These are phyloP conservation scores for Threskiornis aethiopicus DNA, from an alignment of 2,797 vertebrate genomes.

Conservation along the genomic window DNA sequence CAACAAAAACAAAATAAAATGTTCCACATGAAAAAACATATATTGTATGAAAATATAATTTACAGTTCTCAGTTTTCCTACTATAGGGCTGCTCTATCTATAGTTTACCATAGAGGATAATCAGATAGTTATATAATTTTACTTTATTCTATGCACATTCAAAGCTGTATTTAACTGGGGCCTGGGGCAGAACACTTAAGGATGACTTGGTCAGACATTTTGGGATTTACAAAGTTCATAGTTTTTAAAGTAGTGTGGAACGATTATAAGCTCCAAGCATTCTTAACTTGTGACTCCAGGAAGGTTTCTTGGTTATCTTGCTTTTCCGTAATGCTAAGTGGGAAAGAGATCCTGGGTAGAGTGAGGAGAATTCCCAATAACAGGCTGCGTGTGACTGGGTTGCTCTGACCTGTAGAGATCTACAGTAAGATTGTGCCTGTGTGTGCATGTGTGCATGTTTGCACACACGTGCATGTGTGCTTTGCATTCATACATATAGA, in stretches of 20 bases:
- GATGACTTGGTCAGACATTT: neutral
- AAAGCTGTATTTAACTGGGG: neutral
- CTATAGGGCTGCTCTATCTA: neutral
- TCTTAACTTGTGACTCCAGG: neutral
- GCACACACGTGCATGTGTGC: neutral
- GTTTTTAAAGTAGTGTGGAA: neutral
- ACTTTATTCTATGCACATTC: neutral
- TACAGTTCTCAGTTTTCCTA: neutral
- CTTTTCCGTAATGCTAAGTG: neutral
- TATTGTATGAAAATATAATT: neutral
- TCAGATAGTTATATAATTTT: neutral
- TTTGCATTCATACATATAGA: neutral
- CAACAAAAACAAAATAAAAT: neutral
- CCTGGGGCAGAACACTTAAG: neutral
- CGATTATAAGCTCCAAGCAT: neutral
- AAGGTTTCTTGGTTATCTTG: neutral
- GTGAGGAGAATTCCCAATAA: neutral
- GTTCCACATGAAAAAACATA: neutral
- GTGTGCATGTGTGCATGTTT: neutral
- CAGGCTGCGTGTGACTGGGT: neutral
- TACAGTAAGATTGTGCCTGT: neutral
- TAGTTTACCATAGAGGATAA: neutral
- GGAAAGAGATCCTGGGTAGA: neutral
- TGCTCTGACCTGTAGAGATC: neutral
- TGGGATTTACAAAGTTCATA: neutral